A percentile compares a stretch with the other conserved stretches of the same genome.
Evolutionary conservation across 2,797 vertebrate species (phyloP).

Genomic region (Sebastolobus alascanus): DNA sequence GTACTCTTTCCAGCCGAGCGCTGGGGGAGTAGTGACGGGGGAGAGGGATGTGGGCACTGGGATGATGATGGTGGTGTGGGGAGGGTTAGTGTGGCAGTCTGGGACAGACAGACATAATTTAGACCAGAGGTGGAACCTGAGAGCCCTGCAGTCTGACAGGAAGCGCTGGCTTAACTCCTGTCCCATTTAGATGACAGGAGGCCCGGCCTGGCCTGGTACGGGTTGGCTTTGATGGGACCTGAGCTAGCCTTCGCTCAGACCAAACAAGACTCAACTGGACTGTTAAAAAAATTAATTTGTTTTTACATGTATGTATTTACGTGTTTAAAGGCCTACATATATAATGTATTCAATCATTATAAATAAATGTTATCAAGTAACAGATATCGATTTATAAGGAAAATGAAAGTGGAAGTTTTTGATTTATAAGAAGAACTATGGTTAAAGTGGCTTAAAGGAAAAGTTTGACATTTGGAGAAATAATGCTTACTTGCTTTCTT

Average conservation of each 20-base stretch:
- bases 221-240: slow-evolving; percentile 56
- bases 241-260: slow-evolving; percentile 9
- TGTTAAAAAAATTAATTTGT: neutral
- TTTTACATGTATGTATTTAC: neutral
- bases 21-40: slow-evolving; percentile 44
- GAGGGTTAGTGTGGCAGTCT: slow-evolving; percentile 64
- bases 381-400: neutral
- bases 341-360: no score
- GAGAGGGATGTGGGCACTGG: slow-evolving; percentile 48
- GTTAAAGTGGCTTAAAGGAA: neutral
- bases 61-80: slow-evolving; percentile 38
- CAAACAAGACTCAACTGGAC: slow-evolving; percentile 23
- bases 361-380: neutral
- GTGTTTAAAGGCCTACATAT: neutral
- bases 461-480: neutral
- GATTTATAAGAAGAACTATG: neutral
- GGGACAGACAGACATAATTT: slow-evolving; percentile 79
- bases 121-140: slow-evolving; percentile 84
- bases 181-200: slow-evolving; percentile 75
- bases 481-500: neutral
- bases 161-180: slow-evolving; percentile 83
- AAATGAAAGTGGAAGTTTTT: neutral
- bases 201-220: slow-evolving; percentile 47
- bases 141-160: slow-evolving; percentile 80
- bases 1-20: slow-evolving; percentile 42